Base-by-base conservation (phyloP, 1,140 invertebrate genomes). In the Littorina saxatilis region DNA sequence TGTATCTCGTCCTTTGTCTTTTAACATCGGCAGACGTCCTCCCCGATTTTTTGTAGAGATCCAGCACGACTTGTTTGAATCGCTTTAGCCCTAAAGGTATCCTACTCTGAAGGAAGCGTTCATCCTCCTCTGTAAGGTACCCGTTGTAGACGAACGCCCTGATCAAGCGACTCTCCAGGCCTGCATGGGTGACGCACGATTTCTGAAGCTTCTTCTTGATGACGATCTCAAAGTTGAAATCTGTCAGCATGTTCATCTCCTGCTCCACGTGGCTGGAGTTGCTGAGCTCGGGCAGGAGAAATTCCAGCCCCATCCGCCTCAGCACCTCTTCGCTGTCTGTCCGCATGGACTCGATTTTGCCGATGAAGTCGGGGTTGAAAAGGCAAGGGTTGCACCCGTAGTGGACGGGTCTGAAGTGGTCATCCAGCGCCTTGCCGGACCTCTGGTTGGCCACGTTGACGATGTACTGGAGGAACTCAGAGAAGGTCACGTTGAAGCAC, bases 381-480 rank as follows among this genome's bases (percentile, higher is more conserved):
- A 17, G 0, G 72, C 82, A 83, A 3, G 82, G 82, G 70, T 83
- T 83, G 61, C 82, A 83, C 32, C 63, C 66, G 29, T 72, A 47
- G 75, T 79, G 76, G 52, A 83, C 40, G 0, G 82, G 82, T n/a
- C 52, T 29, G 23, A 79, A 58, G 40, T 83, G 82, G 29, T 83
- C 82, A 27, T 83, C 63, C 47, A 83, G 39, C 37, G 35, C 61
- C 29, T 40, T 1, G 29, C 72, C 58, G 2, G 50, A 29, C 40
- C 20, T 13, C 5, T 9, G n/a, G 37, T 32, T 29, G 7, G 35
- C 47, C 13, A 23, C 35, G 27, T 32, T 23, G 15, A 83, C 77
- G 40, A 73, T 50, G 68, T 72, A 81, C 23, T 32, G n/a, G 13
- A 86, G 27, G 63, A 84, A 84, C n/a, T 83, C 81, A 9, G 55